Conservation (phyloP, 2,797 vertebrate species). For the Phataginus tricuspis region DNA sequence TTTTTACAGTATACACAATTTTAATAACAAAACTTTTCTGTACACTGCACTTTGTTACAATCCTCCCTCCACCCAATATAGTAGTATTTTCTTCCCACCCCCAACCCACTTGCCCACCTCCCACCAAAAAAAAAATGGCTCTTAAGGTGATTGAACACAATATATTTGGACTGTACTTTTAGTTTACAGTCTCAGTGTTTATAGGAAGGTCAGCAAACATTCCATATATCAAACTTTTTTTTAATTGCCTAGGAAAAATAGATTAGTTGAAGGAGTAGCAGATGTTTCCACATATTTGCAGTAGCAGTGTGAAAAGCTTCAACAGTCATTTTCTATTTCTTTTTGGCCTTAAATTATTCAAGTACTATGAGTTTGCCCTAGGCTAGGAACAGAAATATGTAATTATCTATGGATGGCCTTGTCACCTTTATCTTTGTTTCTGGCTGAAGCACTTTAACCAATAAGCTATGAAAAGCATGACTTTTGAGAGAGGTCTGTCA, state of each 20-base stretch:
- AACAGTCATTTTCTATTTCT: slow-evolving; percentile 33
- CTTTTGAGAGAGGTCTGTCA: slow-evolving; percentile 57
- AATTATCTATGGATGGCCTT: slow-evolving; percentile 44
- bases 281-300: slow-evolving; percentile 53
- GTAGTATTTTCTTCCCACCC: slow-evolving; percentile 72
- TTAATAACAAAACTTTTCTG: slow-evolving; percentile 88
- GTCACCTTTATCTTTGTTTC: slow-evolving; percentile 40
- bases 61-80: slow-evolving; percentile 64
- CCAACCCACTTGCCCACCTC: slow-evolving; percentile 74
- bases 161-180: slow-evolving; percentile 71
- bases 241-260: slow-evolving; percentile 65
- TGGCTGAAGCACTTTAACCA: slow-evolving; percentile 54
- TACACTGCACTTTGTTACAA: slow-evolving; percentile 86
- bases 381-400: slow-evolving; percentile 56
- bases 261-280: slow-evolving; percentile 62
- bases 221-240: slow-evolving; percentile 63
- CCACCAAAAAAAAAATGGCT: slow-evolving; percentile 75
- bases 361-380: slow-evolving; percentile 36
- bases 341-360: slow-evolving; percentile 64
- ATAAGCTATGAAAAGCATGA: slow-evolving; percentile 61
- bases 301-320: slow-evolving; percentile 3
- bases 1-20: slow-evolving; percentile 87
- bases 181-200: slow-evolving; percentile 78
- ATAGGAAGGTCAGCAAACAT: slow-evolving; percentile 80
- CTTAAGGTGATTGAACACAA: slow-evolving; percentile 80